Base-by-base conservation (phyloP, 2,113 vertebrate genomes). In the Motacilla tschutschensis region DNA sequence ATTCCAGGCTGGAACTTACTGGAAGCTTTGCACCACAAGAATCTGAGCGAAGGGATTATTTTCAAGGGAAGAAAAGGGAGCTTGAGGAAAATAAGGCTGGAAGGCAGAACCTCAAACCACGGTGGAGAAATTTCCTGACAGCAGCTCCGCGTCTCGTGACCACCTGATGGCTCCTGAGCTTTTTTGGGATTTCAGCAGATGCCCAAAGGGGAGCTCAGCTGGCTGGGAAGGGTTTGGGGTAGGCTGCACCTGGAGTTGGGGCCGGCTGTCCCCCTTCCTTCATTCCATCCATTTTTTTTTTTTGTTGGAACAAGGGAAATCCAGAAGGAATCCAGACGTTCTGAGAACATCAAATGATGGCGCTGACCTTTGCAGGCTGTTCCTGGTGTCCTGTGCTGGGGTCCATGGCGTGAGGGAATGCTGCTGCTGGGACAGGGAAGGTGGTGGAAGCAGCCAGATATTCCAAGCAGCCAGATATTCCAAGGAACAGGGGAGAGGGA, bases 11-110 rank as follows among this genome's bases (percentile, higher is more conserved):
- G 93, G 91, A 93, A 87, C 8, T 95, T 95, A 93, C 95, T 95
- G 95, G 93, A 97, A 96, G 91, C 83, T 76, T 89, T 77, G 92
- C 43, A 67, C 95, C 93, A 2, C 88, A 91, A 94, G 85, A 91
- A 96, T 94, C 91, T 3, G 10, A 85, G 59, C 47, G 47, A 79
- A 75, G 84, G 73, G 79, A 87, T 94, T 91, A 79, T 94, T 95
- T 95, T 95, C 79, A 91, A 84, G 96, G 64, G 60, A 83, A 79
- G 89, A 79, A 92, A 91, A 84, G 60, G 74, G 81, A 67, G 76
- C 85, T 74, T 28, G 89, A 91, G 58, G 83, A 44, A 87, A 95
- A 85, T 88, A 35, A 90, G 79, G 92, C 83, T 78, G 65, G 74
- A 90, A 91, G 85, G 91, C 87, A 75, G 12, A 89, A 94, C 93